Base-by-base conservation (phyloP, 64 coral and sea anemone species). In the Exaiptasia diaphana region DNA sequence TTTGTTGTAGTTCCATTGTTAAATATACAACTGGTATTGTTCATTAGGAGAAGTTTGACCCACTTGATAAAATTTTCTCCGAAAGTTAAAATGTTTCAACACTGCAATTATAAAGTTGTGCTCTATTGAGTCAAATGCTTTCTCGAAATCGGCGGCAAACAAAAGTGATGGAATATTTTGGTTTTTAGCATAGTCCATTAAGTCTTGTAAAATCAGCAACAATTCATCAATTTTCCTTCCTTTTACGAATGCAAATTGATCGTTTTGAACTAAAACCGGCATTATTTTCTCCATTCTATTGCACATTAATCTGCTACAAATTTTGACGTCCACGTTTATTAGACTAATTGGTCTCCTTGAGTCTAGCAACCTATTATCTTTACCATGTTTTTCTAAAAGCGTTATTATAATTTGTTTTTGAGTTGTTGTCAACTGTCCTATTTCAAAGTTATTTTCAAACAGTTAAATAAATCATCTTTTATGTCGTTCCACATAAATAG, bases 261-360 rank as follows among this genome's bases (percentile, higher is more conserved):
- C 56, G 2, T 24, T 6, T 26, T 87, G 0, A 20, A 78, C 38
- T 12, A 87, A n/a, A 28, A 5, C 20, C 20, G 41, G 13, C 63
- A 87, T 35, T 6, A 87, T 24, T 24, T 50, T 56, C 26, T 15
- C 5, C 4, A 88, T 23, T 10, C 86, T 20, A 20, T 42, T 63
- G 25, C 35, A 30, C 4, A 88, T 0, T 7, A 32, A 27, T 33
- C 71, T 88, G 17, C 50, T 56, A 18, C 38, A 40, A 43, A 80
- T 39, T 32, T 88, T 80, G 9, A 68, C 67, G 25, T 79, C 86
- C 0, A 56, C 42, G 59, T 88, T 88, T 14, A 88, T 18, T 23
- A 70, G 23, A 24, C 69, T 76, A n/a, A 88, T 88, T 6, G 85
- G 85, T 0, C 65, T 62, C 75, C 76, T 71, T 22, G 80, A 70